Conservation (phyloP, 2,797 vertebrate genomes). For the Vespertilio murinus region DNA sequence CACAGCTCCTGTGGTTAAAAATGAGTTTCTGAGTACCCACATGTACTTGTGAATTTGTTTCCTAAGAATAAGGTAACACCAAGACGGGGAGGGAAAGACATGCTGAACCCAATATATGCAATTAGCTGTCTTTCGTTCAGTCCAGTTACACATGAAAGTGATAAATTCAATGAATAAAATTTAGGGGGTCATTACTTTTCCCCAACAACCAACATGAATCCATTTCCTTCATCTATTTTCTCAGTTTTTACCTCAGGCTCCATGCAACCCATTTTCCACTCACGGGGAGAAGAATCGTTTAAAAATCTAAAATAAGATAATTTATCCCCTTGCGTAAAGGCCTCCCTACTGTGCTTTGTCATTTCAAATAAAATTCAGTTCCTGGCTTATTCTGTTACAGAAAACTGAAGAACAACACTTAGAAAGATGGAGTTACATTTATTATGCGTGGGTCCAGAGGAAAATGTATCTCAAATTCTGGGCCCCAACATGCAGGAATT, state of each 20-base stretch:
- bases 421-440: too few relatives aligned
- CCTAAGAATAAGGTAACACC: not conserved
- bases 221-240: not conserved
- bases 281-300: not conserved
- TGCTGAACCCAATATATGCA: not conserved
- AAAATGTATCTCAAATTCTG: too few relatives aligned
- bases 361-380: slow-evolving; percentile 12
- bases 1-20: not conserved
- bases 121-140: not conserved
- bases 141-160: not conserved
- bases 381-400: not conserved
- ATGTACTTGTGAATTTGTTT: not conserved
- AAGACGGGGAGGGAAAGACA: not conserved
- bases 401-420: too few relatives aligned
- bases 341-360: not conserved
- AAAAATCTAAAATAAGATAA: not conserved
- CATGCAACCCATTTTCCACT: not conserved
- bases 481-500: too few relatives aligned
- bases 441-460: too few relatives aligned
- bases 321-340: not conserved
- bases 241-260: not conserved
- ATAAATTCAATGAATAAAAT: not conserved
- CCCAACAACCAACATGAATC: not conserved
- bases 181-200: not conserved
- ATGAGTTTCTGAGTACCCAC: not conserved